A percentile compares a stretch with the other conserved stretches of the same genome.
Conservation (phyloP, 1,140 invertebrate species). For the Bombus polaris region DNA sequence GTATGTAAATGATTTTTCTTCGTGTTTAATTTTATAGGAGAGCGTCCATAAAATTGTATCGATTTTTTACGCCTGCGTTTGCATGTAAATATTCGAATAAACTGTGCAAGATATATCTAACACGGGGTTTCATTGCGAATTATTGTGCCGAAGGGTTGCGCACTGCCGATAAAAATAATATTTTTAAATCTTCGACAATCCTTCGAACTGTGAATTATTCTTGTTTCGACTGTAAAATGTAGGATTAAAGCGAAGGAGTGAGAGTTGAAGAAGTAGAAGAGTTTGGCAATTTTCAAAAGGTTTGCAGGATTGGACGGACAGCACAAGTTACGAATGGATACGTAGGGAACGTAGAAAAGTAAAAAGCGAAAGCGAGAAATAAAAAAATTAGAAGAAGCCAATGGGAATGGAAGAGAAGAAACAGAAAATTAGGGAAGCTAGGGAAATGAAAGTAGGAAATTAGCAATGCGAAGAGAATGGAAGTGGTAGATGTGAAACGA, state of each 20-base stretch:
- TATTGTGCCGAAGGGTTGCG: too few species aligned
- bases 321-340: too few species aligned
- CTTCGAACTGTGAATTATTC: neutral
- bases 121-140: neutral
- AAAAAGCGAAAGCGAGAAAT: neutral
- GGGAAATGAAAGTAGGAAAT: neutral
- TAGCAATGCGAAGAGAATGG: neutral
- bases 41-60: neutral
- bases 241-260: too few species aligned
- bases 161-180: neutral
- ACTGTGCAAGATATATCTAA: neutral
- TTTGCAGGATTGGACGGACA: too few species aligned
- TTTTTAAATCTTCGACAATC: neutral
- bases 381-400: neutral
- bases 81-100: conserved; percentile 41
- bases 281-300: neutral
- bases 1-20: neutral
- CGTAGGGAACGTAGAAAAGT: neutral
- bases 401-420: neutral
- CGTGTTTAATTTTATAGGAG: conserved; percentile 8
- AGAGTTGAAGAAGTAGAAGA: neutral
- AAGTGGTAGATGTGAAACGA: neutral
- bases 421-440: neutral
- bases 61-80: conserved; percentile 13
- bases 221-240: neutral